These are phyloP conservation scores for Agraylea sexmaculata DNA, from an alignment of 1,140 invertebrate species.

Conservation along the genomic window DNA sequence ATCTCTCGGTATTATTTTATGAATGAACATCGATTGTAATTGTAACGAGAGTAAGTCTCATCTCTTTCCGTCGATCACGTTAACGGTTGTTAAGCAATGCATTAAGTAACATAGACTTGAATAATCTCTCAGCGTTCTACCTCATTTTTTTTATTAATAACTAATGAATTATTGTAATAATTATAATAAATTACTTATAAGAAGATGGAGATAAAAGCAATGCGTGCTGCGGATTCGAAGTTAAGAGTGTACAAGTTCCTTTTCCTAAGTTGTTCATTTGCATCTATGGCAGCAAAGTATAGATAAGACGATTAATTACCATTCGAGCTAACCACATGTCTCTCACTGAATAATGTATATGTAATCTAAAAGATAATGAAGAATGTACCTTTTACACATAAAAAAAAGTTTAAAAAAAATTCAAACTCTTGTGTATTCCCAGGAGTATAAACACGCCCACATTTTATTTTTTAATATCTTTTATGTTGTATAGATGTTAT, in stretches of 20 bases:
- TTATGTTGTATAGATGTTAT: constrained; percentile 46
- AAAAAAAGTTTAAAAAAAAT: no score
- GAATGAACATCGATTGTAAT: no score
- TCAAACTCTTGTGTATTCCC: constrained; percentile 25
- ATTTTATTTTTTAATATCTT: constrained; percentile 33
- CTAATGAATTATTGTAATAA: constrained; percentile 12
- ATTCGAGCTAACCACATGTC: constrained; percentile 20
- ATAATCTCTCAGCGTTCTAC: constrained; percentile 23
- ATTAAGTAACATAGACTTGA: no score
- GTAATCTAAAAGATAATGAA: constrained; percentile 17
- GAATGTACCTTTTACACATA: constrained; percentile 40
- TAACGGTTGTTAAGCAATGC: no score
- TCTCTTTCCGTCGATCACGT: no score
- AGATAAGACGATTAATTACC: constrained; percentile 18
- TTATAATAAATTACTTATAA: constrained; percentile 16
- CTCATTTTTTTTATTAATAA: constrained; percentile 20
- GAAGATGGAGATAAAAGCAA: constrained; percentile 21
- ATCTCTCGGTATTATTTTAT: no score
- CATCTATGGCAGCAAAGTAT: constrained; percentile 22
- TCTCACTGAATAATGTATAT: constrained; percentile 8
- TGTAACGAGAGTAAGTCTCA: constrained; percentile 20
- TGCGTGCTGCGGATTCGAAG: constrained; percentile 22
- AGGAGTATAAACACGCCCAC: constrained; percentile 41
- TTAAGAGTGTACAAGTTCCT: constrained; percentile 18
- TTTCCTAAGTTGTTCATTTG: constrained; percentile 17